Conservation (phyloP, 2,888 invertebrate genomes). For the Athripsodes cinereus region DNA sequence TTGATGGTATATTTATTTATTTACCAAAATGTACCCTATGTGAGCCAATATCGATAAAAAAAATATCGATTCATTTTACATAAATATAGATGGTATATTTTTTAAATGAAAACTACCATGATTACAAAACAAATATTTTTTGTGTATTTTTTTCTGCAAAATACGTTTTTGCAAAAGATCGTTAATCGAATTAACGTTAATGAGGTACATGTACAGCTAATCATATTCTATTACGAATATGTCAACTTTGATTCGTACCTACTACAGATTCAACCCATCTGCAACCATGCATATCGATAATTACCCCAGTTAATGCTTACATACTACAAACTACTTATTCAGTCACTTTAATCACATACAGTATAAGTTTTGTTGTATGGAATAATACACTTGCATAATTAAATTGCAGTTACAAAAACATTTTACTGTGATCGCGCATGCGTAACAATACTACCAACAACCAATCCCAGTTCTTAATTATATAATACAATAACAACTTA, state of each 20-base stretch:
- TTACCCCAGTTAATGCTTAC: conserved; percentile 24
- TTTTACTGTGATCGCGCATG: conserved; percentile 13
- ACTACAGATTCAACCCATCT: not conserved
- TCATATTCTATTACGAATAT: not conserved
- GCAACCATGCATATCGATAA: conserved; percentile 24
- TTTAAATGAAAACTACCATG: too few species aligned
- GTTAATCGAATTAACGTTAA: too few species aligned
- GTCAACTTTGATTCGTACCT: conserved; percentile 1
- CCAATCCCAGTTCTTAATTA: not conserved
- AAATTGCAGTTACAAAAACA: conserved; percentile 14
- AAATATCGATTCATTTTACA: too few species aligned
- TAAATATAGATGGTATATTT: too few species aligned
- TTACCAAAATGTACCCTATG: too few species aligned
- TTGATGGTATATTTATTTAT: too few species aligned
- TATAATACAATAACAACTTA: too few species aligned
- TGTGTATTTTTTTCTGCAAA: too few species aligned
- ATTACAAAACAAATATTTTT: too few species aligned
- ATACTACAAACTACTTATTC: conserved; percentile 16
- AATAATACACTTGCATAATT: conserved; percentile 19
- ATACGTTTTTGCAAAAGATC: too few species aligned
- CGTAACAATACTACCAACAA: conserved; percentile 9
- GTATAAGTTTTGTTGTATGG: conserved; percentile 21
- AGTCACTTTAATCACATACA: conserved; percentile 24
- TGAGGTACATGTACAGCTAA: too few species aligned
- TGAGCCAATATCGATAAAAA: too few species aligned